Base-by-base conservation (phyloP, 2,113 vertebrate species). In the Leptobrachium leishanense region DNA sequence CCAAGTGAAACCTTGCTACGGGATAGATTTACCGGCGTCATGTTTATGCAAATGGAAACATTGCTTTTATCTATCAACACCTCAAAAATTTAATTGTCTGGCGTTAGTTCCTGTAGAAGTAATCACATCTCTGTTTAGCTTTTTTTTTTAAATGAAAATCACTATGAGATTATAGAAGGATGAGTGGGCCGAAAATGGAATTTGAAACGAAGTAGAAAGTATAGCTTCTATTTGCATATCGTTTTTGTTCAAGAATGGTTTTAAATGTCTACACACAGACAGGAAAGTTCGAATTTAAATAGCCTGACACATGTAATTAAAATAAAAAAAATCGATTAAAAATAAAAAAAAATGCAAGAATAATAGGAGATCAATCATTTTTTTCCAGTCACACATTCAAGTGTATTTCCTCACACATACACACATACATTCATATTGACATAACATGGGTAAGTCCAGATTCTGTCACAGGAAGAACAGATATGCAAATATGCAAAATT, bases 181-280 rank as follows among this genome's bases (percentile, higher is more conserved):
- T 92, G 92, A 92, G 91, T 92, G 90, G 93, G 90, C 92, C 88
- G 89, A 92, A 92, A 93, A 92, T 93, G 90, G 89, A 93, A 93
- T 92, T 88, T 89, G 86, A 94, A 92, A 92, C 80, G 46, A 90
- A 84, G 84, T 86, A 89, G 90, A 92, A 93, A 90, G 88, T 86
- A 72, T 46, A 81, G 90, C 89, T 92, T 90, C 85, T 87, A 90
- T 93, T 93, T 92, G 91, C 90, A 93, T 93, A 87, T 92, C 86
- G 92, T 92, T 90, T 92, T 50, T 50, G 4, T 90, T 20, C 7
- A 50, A 59, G 66, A 66, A 42, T 50, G 8, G 46, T 31, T 31
- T 31, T 31, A 31, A 31, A 31, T 31, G 20, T 31, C 20, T 31
- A 31, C 20, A 31, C 20, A 31, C 20, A 31, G 20, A 31, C 20